A percentile compares a stretch with the other conserved stretches of the same genome.
phyloP scores from a whole-genome alignment of 1,140 invertebrate genomes.

The Planococcus citri region DNA sequence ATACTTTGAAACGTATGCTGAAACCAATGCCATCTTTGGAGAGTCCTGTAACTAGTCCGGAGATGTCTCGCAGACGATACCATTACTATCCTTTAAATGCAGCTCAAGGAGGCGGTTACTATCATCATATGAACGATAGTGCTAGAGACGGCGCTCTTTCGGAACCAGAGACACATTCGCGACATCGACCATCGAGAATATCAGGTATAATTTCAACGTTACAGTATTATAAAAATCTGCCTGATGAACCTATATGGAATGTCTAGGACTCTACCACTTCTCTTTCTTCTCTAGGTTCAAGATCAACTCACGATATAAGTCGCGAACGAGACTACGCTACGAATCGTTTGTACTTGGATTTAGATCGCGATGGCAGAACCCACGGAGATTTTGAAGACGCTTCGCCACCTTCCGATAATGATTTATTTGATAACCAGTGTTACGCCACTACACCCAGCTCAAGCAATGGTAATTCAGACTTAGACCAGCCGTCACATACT shows the following conservation, averaged over 20 bases:
- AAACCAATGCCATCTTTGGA: constrained; percentile 80
- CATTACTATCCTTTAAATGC: constrained; percentile 4
- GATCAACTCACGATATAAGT: constrained; percentile 51
- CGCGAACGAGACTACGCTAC: constrained; percentile 26
- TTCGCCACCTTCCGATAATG: constrained; percentile 79
- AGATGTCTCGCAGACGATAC: constrained; percentile 59
- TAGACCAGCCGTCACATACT: constrained; percentile 44
- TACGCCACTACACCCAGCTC: constrained; percentile 85
- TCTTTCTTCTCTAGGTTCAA: constrained; percentile 29
- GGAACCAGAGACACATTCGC: constrained; percentile 38
- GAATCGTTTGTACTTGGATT: constrained; percentile 60
- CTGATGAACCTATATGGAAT: too few relatives aligned
- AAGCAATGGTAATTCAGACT: constrained; percentile 76
- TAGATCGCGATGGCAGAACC: constrained; percentile 51
- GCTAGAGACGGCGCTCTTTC: constrained; percentile 41
- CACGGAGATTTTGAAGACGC: constrained; percentile 47
- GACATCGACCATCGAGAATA: constrained; percentile 32
- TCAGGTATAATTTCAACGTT: background rate
- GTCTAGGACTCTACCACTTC: too few relatives aligned
- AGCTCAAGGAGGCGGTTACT: constrained; percentile 23
- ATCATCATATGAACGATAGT: constrained; percentile 39
- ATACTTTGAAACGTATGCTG: constrained; percentile 82
- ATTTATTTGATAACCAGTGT: constrained; percentile 85
- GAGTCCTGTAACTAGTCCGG: constrained; percentile 74
- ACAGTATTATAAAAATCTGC: too few relatives aligned